phyloP scores from a whole-genome alignment of 2,888 invertebrate genomes.

The Machimus atricapillus region DNA sequence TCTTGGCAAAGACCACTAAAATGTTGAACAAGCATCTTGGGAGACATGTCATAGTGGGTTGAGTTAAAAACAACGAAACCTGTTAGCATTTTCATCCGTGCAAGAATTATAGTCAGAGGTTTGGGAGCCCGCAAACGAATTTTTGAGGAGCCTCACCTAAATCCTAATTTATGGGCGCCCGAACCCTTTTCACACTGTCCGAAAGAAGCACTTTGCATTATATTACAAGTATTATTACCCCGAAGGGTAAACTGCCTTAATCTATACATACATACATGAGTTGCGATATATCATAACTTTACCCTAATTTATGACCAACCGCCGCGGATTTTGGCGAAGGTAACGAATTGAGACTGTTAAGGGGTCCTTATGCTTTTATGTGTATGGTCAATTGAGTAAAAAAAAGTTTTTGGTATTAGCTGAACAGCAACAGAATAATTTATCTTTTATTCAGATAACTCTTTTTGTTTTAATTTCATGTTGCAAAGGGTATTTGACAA shows the following conservation, averaged over 20 bases:
- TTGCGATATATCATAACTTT: slow-evolving; percentile 9
- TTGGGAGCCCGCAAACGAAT: not conserved
- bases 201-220: slow-evolving; percentile 9
- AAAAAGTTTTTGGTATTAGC: not conserved
- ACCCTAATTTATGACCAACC: not conserved
- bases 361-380: not conserved
- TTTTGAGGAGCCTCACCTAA: not conserved
- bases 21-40: slow-evolving; percentile 29
- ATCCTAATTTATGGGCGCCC: slow-evolving; percentile 10
- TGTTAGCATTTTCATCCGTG: slow-evolving; percentile 6
- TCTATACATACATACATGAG: slow-evolving; percentile 21
- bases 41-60: slow-evolving; percentile 13
- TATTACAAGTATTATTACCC: slow-evolving; percentile 18
- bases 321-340: not conserved
- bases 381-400: not conserved
- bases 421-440: not conserved
- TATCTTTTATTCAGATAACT: too few species aligned
- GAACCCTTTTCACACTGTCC: slow-evolving; percentile 26
- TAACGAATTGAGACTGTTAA: not conserved
- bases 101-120: not conserved
- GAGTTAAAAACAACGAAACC: not conserved
- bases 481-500: too few species aligned
- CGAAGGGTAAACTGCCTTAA: not conserved
- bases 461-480: too few species aligned
- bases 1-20: slow-evolving; percentile 3